phyloP scores from a whole-genome alignment of 2,113 vertebrate genomes.

The Willisornis vidua region DNA sequence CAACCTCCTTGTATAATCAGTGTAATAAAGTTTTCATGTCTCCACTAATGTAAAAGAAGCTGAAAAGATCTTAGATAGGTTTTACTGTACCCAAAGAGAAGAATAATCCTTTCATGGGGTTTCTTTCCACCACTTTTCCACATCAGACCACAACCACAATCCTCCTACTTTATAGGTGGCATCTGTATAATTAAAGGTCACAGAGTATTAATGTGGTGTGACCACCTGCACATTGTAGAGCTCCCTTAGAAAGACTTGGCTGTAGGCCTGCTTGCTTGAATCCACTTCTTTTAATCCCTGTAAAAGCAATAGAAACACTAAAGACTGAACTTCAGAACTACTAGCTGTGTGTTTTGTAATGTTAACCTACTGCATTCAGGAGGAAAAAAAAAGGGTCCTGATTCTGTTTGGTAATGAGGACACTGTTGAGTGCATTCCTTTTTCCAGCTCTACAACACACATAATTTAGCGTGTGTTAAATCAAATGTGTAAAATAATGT shows the following conservation, averaged over 20 bases:
- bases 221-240: not conserved
- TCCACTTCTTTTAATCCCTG: not conserved
- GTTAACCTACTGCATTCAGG: not conserved
- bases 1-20: not conserved
- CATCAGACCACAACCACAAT: not conserved
- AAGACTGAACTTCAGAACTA: not conserved
- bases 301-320: not conserved
- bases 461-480: not conserved
- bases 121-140: not conserved
- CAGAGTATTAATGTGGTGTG: not conserved
- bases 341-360: not conserved
- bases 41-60: not conserved
- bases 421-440: not conserved
- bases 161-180: not conserved
- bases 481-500: not conserved
- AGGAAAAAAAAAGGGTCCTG: fast-evolving
- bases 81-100: not conserved
- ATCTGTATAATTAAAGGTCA: not conserved
- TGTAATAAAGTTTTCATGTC: not conserved
- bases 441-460: not conserved
- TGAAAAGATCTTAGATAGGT: not conserved
- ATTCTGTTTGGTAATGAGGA: not conserved
- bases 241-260: not conserved
- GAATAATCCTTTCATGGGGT: not conserved
- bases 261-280: not conserved